A percentile compares a stretch with the other conserved stretches of the same genome.
Conservation (phyloP, 2,113 vertebrate species). For the Engraulis encrasicolus region DNA sequence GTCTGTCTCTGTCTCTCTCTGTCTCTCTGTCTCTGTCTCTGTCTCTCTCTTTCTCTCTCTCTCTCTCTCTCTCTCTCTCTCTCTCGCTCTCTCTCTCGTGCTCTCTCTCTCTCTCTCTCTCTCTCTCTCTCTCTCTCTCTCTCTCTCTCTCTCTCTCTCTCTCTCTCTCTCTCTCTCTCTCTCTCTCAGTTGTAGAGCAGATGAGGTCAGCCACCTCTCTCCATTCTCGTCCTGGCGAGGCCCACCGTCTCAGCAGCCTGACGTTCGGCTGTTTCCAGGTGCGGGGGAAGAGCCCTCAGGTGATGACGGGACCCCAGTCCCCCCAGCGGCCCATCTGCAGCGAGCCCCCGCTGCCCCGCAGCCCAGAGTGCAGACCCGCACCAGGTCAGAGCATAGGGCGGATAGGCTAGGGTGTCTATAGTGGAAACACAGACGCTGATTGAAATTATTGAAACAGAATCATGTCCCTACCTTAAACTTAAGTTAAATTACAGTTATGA, state of each 20-base stretch:
- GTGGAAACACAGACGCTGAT: too few species aligned
- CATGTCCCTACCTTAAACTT: too few species aligned
- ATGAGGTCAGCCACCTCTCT: constrained; percentile 57
- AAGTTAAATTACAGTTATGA: too few species aligned
- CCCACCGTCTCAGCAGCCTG: constrained; percentile 89
- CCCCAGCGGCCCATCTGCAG: constrained; percentile 67
- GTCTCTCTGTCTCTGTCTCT: constrained; percentile 53
- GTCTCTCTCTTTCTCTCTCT: neutral
- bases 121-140: neutral
- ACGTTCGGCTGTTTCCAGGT: constrained; percentile 94
- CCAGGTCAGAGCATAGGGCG: constrained; percentile 34
- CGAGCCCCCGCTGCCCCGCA: constrained; percentile 25
- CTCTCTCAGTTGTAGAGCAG: constrained; percentile 74
- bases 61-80: too few species aligned
- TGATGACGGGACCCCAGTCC: constrained; percentile 77
- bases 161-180: neutral
- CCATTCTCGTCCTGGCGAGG: constrained; percentile 78
- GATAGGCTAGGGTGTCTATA: neutral
- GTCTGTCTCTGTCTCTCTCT: constrained; percentile 47
- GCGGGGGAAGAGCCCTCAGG: constrained; percentile 85
- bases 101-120: neutral
- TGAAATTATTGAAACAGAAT: too few species aligned
- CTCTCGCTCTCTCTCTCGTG: neutral
- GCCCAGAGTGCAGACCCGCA: constrained; percentile 25
- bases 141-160: neutral